A percentile compares a stretch with the other conserved stretches of the same genome.
Evolutionary conservation across 2,888 invertebrate genomes (phyloP).

Genomic region (Marronus borbonicus): DNA sequence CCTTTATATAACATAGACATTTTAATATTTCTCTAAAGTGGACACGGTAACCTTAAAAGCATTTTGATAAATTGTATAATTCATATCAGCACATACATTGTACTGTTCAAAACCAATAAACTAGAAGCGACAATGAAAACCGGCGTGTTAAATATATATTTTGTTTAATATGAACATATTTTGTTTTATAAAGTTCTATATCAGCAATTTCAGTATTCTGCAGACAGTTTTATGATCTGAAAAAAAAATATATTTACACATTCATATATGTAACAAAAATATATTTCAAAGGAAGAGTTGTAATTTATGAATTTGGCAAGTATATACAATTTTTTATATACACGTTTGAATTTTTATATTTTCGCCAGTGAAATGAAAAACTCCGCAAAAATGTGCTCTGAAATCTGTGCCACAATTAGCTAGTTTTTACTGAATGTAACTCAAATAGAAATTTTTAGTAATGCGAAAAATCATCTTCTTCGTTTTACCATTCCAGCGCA

Average conservation of each 20-base stretch:
- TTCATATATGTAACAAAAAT: no score
- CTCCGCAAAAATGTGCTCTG: no score
- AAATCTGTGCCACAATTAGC: no score
- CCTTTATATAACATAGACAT: no score
- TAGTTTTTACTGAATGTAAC: no score
- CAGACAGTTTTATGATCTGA: background rate
- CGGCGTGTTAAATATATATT: background rate
- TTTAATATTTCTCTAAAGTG: no score
- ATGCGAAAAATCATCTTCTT: no score
- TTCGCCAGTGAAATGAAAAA: no score
- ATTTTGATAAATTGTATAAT: background rate
- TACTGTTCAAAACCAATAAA: background rate
- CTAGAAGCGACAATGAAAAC: background rate
- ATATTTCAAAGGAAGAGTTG: background rate
- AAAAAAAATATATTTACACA: background rate
- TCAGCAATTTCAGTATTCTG: background rate
- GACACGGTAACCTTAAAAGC: no score
- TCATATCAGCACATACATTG: background rate
- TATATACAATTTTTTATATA: background rate
- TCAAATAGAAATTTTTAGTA: no score
- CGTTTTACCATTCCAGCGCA: no score
- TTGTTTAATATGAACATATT: background rate
- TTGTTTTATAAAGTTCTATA: background rate
- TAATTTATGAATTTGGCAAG: constrained; percentile 5
- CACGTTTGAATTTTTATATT: background rate